phyloP scores from a whole-genome alignment of 2,888 invertebrate species.

The Lithosia quadra region DNA sequence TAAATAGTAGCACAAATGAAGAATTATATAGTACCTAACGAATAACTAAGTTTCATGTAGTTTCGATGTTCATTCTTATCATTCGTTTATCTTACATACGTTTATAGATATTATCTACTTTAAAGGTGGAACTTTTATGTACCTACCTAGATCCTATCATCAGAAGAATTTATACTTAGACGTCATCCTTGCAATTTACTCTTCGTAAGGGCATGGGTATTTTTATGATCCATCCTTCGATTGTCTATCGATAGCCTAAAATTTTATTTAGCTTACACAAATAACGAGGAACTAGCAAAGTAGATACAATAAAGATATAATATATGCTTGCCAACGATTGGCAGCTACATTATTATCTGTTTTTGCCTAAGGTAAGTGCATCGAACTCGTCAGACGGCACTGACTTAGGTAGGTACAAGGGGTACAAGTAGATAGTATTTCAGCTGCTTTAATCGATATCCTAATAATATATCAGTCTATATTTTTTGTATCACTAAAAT shows the following conservation, averaged over 20 bases:
- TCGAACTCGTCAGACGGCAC: too few relatives aligned
- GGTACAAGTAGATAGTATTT: too few relatives aligned
- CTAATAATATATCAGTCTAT: too few relatives aligned
- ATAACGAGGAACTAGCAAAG: neutral
- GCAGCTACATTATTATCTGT: too few relatives aligned
- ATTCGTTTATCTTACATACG: neutral
- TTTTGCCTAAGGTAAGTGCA: too few relatives aligned
- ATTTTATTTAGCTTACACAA: neutral
- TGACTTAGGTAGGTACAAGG: too few relatives aligned
- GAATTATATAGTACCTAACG: neutral
- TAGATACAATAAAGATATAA: too few relatives aligned
- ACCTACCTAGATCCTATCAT: neutral
- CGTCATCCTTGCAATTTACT: neutral
- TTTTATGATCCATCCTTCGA: neutral
- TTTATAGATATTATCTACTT: neutral
- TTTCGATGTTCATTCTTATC: conserved; percentile 1
- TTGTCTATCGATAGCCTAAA: neutral
- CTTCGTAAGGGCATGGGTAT: neutral
- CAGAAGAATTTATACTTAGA: neutral
- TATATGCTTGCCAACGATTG: too few relatives aligned
- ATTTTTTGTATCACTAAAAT: too few relatives aligned
- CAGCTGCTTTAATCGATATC: too few relatives aligned
- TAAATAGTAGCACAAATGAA: too few relatives aligned
- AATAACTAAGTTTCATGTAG: neutral
- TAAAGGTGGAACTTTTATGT: neutral